Base-by-base conservation (phyloP, 1,140 invertebrate genomes). In the Planococcus citri region DNA sequence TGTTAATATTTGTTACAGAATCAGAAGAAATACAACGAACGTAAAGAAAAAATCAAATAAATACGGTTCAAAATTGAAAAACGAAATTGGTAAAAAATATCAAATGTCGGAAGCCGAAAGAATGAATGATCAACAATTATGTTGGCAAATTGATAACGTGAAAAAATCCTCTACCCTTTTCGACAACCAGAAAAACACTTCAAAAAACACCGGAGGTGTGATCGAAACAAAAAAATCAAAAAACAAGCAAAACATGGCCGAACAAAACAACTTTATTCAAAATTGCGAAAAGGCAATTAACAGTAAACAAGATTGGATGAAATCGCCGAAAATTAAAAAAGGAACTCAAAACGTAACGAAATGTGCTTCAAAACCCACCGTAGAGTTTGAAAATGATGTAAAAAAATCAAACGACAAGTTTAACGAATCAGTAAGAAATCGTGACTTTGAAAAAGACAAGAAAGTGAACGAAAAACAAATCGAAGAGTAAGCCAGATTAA, bases 231-330 rank as follows among this genome's bases (percentile, higher is more conserved):
- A 64, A 64, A 27, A 22, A 64, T 25, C 21, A 24, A 64, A 64
- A 27, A 64, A 64, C 24, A 25, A 25, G 12, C 12, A 25, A 64
- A 64, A 27, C 60, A 22, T 27, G 3, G 24, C 17, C 1, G 60
- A 64, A 10, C 22, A 64, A 64, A 64, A 64, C 17, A 22, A 64
- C 24, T 64, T 64, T 17, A 9, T 64, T 12, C 3, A 64, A 64
- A 64, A 64, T 25, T 64, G 60, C 24, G 60, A 64, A 64, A 64
- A 64, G 22, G 60, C 22, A 64, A 64, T 24, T 24, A 25, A 64
- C n/a, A 20, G 57, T 4, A 17, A 60, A 60, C 17, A 20, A 22
- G 20, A n/a, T n/a, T 6, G 6, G 4, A 60, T 9, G 8, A 20
- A 60, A 60, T 20, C 8, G 20, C 17, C 22, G 17, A 64, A 64